Evolutionary conservation across 1,140 invertebrate genomes (phyloP), one percentile per base, ranked within the genome.

Genomic region (Steinernema khuongi): DNA sequence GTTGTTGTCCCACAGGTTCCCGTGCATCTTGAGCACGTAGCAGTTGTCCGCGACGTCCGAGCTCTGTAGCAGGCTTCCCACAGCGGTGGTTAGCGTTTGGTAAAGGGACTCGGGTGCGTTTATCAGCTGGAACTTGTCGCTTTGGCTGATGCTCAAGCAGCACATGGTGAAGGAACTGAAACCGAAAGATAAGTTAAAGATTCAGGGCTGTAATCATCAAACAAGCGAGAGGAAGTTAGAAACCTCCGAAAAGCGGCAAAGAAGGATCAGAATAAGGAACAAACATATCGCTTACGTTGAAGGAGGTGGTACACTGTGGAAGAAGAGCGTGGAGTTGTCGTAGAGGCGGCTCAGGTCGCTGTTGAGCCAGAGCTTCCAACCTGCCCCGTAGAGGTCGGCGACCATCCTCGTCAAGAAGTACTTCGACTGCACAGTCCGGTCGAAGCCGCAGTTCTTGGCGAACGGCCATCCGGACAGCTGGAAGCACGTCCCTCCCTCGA

Each of bases 51-150:
- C 30, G 29, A 71, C 2, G 11, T 69, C 67, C 30, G 69, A 18
- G 68, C 19, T 69, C 26, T 71, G 70, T 2, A 44, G 70, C 70
- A 33, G 26, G 19, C 26, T 32, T 22, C 70, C 70, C 31, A 33
- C 70, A 7, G 7, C 69, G 4, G 7, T n/a, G 7, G 69, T 7
- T 60, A 71, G 43, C 29, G 19, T 18, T 7, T 67, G 36, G n/a
- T 67, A 70, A 18, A 71, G 70, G 2, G 7, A 4, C 2, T 31
- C 26, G 67, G 70, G 22, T 14, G 31, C 70, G 50, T 71, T 71
- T 7, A 71, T 71, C 11, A 71, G 44, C 26, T 71, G 70, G 19
- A 71, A 50, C 26, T 67, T 71, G 70, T 71, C 70, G 50, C 26
- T 14, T 14, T 31, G 29, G 28, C 70, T 71, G 17, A 69, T 7